Base-by-base conservation (phyloP, 2,797 vertebrate genomes). In the Eospalax fontanierii region DNA sequence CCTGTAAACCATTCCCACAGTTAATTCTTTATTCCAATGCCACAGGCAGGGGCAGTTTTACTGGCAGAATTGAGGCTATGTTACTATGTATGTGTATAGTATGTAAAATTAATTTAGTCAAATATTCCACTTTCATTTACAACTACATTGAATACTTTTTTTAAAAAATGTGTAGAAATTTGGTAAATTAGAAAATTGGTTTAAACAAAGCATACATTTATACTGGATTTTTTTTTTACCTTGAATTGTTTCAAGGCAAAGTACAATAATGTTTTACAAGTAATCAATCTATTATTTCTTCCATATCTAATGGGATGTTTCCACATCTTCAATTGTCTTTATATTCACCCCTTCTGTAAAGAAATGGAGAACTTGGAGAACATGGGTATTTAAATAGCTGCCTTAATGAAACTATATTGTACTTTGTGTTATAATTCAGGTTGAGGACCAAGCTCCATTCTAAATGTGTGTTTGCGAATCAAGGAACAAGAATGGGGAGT, bases 321-420 rank as follows among this genome's bases (percentile, higher is more conserved):
- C 0, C 33, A 46, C 0, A 61, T 33, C n/a, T 73, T 8, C 2
- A 30, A 16, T 63, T 88, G 6, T 8, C 28, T 50, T 70, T 71
- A 21, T 18, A 74, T 16, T 6, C 9, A 24, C 19, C 0, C 66
- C 35, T 43, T 61, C 16, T 40, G 2, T 73, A 26, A 75, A 88
- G 1, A 14, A 50, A 2, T 40, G 5, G 4, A 15, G 18, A 75
- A 5, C 1, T 85, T 30, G 59, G 2, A 38, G 75, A 8, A 0
- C 6, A 2, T 86, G 35, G 16, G 19, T 68, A 54, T 24, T 28
- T 38, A 43, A 82, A 79, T 24, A 33, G 57, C 8, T 66, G 15
- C 14, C 4, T 79, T 87, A 76, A 35, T 28, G 18, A 63, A 10
- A 68, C 2, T 35, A 35, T 35, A 11, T 26, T 35, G 15, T 66